These are phyloP conservation scores for Peromyscus polionotus DNA, from an alignment of 2,113 vertebrate species.

Conservation along the genomic window DNA sequence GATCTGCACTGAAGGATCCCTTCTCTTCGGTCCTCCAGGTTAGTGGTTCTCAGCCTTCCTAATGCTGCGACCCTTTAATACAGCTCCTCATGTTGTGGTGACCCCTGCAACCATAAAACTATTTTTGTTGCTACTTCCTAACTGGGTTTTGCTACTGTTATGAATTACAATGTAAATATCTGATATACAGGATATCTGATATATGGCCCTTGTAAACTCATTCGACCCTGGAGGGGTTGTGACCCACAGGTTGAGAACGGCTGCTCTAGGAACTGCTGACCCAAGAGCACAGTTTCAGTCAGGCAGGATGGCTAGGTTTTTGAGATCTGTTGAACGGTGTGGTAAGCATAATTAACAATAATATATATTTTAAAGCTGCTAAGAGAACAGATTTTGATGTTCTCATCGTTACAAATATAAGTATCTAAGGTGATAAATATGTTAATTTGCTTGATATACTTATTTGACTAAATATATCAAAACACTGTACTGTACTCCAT, in stretches of 20 bases:
- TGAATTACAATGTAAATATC: neutral
- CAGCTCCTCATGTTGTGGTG: neutral
- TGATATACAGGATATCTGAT: neutral
- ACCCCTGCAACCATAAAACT: neutral
- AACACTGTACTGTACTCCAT: neutral
- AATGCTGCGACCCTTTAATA: neutral
- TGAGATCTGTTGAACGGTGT: neutral
- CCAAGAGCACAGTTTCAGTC: neutral
- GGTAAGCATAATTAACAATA: neutral
- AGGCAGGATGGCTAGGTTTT: neutral
- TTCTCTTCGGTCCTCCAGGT: neutral
- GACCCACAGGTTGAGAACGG: neutral
- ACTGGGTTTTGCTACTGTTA: neutral
- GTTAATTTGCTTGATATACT: neutral
- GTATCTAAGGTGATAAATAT: neutral
- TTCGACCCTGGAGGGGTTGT: too few relatives aligned
- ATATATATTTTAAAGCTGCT: neutral
- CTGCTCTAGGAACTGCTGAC: neutral
- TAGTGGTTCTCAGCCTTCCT: neutral
- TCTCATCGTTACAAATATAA: neutral
- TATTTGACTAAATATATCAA: neutral
- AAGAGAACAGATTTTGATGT: slow-evolving; percentile 30
- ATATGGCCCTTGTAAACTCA: neutral
- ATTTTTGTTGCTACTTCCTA: neutral
- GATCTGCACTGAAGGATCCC: slow-evolving; percentile 5